Base-by-base conservation (phyloP, 2,888 invertebrate species). In the Nomada ferruginata region DNA sequence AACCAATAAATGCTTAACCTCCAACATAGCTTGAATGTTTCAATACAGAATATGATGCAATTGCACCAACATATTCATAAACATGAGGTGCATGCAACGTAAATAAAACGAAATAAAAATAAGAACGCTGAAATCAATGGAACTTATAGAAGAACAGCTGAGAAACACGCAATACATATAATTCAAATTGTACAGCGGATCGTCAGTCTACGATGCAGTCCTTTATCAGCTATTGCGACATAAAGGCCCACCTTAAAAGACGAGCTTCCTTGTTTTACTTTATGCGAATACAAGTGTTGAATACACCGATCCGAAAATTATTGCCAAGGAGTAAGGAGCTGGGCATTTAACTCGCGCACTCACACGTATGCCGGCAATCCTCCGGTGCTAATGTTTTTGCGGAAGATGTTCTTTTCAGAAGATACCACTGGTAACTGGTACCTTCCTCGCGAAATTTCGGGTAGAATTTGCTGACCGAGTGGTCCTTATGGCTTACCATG, bases 361-460 rank as follows among this genome's bases (percentile, higher is more conserved):
- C 77, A 70, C 82, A 66, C 79, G 81, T 80, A 79, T 78, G 74
- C 79, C 81, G 79, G 79, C 60, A 29, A 71, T 64, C n/a, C 36
- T 75, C 55, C 71, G 73, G 53, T 76, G 75, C 85, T 87, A 85
- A 81, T 88, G 84, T 84, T 86, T 89, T 88, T 86, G 26, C 69
- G 57, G 74, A 29, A 80, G 74, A 74, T 72, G 82, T 69, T 79
- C 82, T 63, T 83, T 88, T 84, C 63, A 82, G 86, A 87, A 84
- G 88, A 82, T 86, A 86, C 82, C 86, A 81, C 82, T 86, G 84
- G 65, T 74, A 77, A 86, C 80, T 85, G 74, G 85, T 84, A 75
- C 82, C 81, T 76, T 69, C 71, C 83, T 83, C 82, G 82, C 79
- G 79, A 89, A 86, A 50, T 71, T 80, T 88, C 78, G 64, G 50